Evolutionary conservation across 1,140 invertebrate genomes (phyloP), one percentile per base, ranked within the genome.

Genomic region (Zaprionus capensis): DNA sequence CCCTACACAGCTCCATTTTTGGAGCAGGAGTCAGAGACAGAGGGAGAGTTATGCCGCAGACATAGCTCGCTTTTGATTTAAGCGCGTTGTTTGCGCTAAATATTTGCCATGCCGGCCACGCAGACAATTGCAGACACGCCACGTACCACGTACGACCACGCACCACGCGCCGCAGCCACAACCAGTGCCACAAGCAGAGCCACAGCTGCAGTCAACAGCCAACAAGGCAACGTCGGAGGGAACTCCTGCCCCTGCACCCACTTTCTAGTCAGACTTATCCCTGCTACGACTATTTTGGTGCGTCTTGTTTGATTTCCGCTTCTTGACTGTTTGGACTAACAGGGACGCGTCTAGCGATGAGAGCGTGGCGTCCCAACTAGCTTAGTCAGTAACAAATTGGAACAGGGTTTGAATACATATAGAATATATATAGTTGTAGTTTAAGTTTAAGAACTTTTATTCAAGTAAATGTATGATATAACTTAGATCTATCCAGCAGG

Each of bases 11-110:
- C 31, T 5, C 41, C 5, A 15, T n/a, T 6, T 41, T 17, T 17
- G 41, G 41, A 7, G 41, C n/a, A n/a, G 6, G n/a, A 9, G 7
- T 1, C 5, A 46, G 6, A 4, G 41, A 6, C 5, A 7, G 6
- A 3, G 41, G 11, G 6, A 9, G 41, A 7, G 85, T 84, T 90
- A 88, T 88, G 85, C 78, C 67, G 78, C 81, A 88, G 81, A 85
- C 85, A 90, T 81, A 81, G 79, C 81, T 88, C 49, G 81, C 81
- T 88, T 88, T 90, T 88, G 85, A 88, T 88, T 88, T 88, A 88
- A 88, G 85, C 81, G 85, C 78, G 90, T 90, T 88, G 85, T 88
- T 90, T 88, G 81, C 53, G 71, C 84, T 85, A 88, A 88, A 88
- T 88, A 84, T 90, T 88, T 88, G 85, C 81, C 75, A 88, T 88